Conservation (phyloP, 1,140 invertebrate genomes). For the Harlomillsia oculata region DNA sequence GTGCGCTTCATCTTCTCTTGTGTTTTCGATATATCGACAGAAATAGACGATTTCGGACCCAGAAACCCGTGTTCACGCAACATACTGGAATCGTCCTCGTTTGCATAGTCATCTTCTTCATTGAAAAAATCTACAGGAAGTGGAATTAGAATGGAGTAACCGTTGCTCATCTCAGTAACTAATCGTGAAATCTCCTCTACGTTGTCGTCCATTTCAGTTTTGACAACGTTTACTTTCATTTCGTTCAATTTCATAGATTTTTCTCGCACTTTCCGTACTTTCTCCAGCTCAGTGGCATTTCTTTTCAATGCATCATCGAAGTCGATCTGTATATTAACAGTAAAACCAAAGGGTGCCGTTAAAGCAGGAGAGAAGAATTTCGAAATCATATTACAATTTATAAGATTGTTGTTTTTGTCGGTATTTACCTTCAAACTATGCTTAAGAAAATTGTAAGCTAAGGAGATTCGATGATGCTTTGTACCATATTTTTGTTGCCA, state of each 20-base stretch:
- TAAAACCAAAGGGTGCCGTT: neutral
- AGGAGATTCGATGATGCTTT: conserved; percentile 44
- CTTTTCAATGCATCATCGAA: conserved; percentile 37
- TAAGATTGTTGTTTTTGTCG: neutral
- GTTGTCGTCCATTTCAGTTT: conserved; percentile 36
- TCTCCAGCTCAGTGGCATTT: conserved; percentile 23
- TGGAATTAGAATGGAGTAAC: conserved; percentile 37
- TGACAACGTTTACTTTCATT: conserved; percentile 32
- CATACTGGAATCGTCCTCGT: neutral
- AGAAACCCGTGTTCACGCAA: conserved; percentile 36
- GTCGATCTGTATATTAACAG: conserved; percentile 38
- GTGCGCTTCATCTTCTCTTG: conserved; percentile 32
- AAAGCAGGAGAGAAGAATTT: neutral
- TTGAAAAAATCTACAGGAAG: conserved; percentile 38
- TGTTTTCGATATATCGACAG: conserved; percentile 8
- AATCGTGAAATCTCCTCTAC: conserved; percentile 36
- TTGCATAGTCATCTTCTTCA: conserved; percentile 2
- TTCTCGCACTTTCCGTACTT: conserved; percentile 12
- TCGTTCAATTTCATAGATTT: conserved; percentile 13
- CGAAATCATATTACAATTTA: neutral
- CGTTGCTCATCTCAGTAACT: conserved; percentile 37
- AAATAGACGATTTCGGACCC: conserved; percentile 21
- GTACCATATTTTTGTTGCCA: conserved; percentile 47
- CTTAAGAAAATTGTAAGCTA: conserved; percentile 46
- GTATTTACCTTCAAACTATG: conserved; percentile 44